Conservation (phyloP, 2,888 invertebrate species). For the Lissocephala sabroskyi region DNA sequence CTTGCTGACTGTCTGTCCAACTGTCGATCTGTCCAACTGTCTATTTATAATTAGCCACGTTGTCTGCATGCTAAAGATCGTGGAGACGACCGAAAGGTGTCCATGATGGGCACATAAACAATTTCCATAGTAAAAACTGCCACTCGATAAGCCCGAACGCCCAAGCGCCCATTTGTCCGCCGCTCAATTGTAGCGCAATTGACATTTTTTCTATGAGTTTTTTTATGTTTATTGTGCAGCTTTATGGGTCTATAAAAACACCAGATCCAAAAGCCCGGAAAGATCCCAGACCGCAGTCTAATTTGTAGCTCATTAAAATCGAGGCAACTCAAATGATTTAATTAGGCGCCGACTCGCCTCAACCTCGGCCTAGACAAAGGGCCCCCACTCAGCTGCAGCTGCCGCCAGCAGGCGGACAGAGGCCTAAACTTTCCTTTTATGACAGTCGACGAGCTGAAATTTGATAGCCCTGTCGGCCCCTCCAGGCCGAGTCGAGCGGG, state of each 20-base stretch:
- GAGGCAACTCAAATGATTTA: constrained; percentile 30
- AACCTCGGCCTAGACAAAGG: constrained; percentile 24
- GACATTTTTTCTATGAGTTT: constrained; percentile 34
- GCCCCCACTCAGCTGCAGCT: constrained; percentile 29
- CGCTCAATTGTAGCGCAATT: constrained; percentile 43
- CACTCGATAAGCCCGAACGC: constrained; percentile 5
- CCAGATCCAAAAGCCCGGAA: constrained; percentile 5
- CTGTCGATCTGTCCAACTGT: constrained; percentile 22
- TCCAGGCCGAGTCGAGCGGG: too few species aligned
- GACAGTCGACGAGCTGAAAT: constrained; percentile 34
- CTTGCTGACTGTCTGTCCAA: too few species aligned
- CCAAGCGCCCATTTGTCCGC: neutral
- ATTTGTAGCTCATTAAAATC: constrained; percentile 46
- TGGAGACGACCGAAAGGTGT: constrained; percentile 11
- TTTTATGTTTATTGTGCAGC: constrained; percentile 13
- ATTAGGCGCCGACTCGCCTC: too few species aligned
- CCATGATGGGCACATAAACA: constrained; percentile 36
- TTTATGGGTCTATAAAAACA: constrained; percentile 38
- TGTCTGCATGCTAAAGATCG: constrained; percentile 55
- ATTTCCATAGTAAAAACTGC: constrained; percentile 19
- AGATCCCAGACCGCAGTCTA: constrained; percentile 33
- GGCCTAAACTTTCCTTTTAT: constrained; percentile 36
- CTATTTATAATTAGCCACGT: constrained; percentile 59
- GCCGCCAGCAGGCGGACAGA: constrained; percentile 12
- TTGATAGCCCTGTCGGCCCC: constrained; percentile 56